These are phyloP conservation scores for Ditylenchus dipsaci DNA, from an alignment of 1,140 invertebrate species.

Conservation along the genomic window DNA sequence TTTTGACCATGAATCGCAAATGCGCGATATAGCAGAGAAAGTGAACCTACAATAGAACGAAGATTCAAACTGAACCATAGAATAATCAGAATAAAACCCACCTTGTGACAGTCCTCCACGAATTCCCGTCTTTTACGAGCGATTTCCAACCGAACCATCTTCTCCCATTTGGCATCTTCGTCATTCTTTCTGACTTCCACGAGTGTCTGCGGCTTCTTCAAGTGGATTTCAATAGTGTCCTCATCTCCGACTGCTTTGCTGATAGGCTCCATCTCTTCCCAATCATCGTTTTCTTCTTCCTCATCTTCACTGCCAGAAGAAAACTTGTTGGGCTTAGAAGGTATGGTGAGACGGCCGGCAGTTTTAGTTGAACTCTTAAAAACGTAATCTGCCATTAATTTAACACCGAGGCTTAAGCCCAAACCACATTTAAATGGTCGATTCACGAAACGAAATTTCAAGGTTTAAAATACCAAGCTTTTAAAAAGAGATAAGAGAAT, in stretches of 20 bases:
- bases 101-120: conserved; percentile 15
- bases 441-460: no score
- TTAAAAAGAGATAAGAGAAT: no score
- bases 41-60: conserved; percentile 26
- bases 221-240: conserved; percentile 3
- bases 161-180: conserved; percentile 26
- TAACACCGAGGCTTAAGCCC: no score
- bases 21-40: conserved; percentile 27
- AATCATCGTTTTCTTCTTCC: conserved; percentile 21
- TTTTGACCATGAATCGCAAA: conserved; percentile 14
- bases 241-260: background rate
- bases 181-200: conserved; percentile 17
- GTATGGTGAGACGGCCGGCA: no score
- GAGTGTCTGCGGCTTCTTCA: conserved; percentile 18
- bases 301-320: no score
- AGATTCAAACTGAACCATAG: background rate
- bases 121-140: conserved; percentile 30
- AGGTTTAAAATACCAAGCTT: no score
- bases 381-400: no score
- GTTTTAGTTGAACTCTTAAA: no score
- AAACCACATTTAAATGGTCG: no score
- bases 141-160: conserved; percentile 24
- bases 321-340: no score
- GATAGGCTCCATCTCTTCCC: conserved; percentile 17
- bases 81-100: background rate